Percentiles rank a stretch among this genome's conserved stretches.
Conservation (phyloP, 2,888 invertebrate genomes). For the Phasia obesa region DNA sequence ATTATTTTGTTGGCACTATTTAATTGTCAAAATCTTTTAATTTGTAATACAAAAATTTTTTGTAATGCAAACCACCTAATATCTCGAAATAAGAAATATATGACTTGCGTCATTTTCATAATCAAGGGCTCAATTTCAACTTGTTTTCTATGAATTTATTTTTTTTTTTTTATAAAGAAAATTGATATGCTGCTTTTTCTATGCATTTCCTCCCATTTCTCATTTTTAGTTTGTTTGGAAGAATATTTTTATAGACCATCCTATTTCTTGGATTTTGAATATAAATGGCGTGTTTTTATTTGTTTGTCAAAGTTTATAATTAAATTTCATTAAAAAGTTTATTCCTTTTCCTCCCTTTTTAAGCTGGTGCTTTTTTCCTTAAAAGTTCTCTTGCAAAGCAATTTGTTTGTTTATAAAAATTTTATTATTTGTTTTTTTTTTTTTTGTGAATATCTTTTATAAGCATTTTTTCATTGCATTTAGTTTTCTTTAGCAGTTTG, state of each 20-base stretch:
- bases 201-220: not conserved
- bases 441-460: no score
- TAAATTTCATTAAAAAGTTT: constrained; percentile 71
- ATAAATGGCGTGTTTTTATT: constrained; percentile 68
- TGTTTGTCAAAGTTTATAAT: constrained; percentile 71
- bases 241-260: constrained; percentile 4
- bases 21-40: no score
- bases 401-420: constrained; percentile 64
- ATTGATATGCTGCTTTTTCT: constrained; percentile 32
- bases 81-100: no score
- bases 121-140: no score
- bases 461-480: no score
- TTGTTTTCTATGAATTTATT: no score
- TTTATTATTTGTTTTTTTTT: constrained; percentile 12
- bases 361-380: not conserved
- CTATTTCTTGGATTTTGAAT: constrained; percentile 53
- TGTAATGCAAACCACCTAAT: no score
- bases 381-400: constrained; percentile 54
- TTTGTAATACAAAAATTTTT: no score
- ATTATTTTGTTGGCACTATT: no score
- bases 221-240: not conserved
- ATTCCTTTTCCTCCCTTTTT: constrained; percentile 18
- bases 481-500: constrained; percentile 29
- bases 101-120: no score
- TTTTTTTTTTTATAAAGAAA: not conserved